These are phyloP conservation scores for Oreamnos americanus DNA, from an alignment of 2,113 vertebrate genomes.

Conservation along the genomic window DNA sequence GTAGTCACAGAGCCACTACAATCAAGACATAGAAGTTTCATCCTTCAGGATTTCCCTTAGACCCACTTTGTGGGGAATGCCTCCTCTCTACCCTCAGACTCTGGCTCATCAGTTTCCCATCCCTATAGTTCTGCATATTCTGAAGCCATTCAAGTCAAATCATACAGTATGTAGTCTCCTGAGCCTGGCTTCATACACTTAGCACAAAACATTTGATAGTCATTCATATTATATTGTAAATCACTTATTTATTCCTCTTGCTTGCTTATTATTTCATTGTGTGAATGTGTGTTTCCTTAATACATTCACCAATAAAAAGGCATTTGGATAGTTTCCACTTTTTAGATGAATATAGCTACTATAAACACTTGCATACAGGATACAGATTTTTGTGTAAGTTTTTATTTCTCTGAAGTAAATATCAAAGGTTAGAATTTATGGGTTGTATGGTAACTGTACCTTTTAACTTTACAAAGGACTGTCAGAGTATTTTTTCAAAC, in stretches of 20 bases:
- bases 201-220: not conserved
- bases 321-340: not conserved
- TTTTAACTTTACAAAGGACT: not conserved
- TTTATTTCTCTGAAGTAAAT: not conserved
- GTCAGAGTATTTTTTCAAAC: not conserved
- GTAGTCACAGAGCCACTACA: not conserved
- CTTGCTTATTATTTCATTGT: not conserved
- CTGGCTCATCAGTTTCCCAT: not conserved
- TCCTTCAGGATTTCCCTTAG: not conserved
- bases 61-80: accelerated
- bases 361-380: not conserved
- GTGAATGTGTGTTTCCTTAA: not conserved
- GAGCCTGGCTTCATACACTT: not conserved
- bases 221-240: not conserved
- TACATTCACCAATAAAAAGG: not conserved
- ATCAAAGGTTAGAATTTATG: not conserved
- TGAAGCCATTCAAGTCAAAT: not conserved
- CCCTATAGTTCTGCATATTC: not conserved
- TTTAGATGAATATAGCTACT: not conserved
- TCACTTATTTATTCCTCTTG: not conserved
- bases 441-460: not conserved
- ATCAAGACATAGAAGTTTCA: not conserved
- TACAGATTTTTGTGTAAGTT: not conserved
- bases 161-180: not conserved
- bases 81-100: not conserved